Evolutionary conservation across 2,888 invertebrate genomes (phyloP).

Genomic region (Ramazzottius varieornatus): DNA sequence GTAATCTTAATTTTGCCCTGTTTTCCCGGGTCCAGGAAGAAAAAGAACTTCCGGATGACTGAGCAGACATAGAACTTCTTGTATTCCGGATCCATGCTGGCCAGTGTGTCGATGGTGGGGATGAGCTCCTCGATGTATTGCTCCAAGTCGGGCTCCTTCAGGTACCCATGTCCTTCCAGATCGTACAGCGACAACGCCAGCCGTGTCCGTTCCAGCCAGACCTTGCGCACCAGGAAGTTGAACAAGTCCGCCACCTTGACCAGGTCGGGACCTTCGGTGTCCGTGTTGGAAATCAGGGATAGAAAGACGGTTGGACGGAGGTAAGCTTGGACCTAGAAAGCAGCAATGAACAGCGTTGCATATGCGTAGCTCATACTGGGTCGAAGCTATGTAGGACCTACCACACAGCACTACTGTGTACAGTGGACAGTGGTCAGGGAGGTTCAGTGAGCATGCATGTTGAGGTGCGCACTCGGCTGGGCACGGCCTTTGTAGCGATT

Average conservation of each 20-base stretch:
- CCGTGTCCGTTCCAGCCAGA: constrained; percentile 78
- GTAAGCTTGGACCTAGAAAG: constrained; percentile 1
- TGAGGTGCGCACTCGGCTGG: too few species aligned
- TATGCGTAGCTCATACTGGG: too few species aligned
- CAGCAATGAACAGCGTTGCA: too few species aligned
- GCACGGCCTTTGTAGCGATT: too few species aligned
- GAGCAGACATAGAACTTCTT: constrained; percentile 87
- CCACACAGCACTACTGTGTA: too few species aligned
- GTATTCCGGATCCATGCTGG: constrained; percentile 69
- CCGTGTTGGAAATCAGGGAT: neutral
- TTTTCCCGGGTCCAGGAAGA: constrained; percentile 66
- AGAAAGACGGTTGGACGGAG: neutral
- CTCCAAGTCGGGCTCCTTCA: constrained; percentile 70
- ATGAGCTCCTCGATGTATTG: constrained; percentile 77
- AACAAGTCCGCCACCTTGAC: neutral
- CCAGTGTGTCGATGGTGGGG: constrained; percentile 44
- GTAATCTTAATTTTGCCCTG: constrained; percentile 66
- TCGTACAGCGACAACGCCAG: constrained; percentile 79
- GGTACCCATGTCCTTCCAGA: constrained; percentile 63
- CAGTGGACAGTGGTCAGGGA: too few species aligned
- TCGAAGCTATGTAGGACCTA: too few species aligned
- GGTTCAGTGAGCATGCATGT: too few species aligned
- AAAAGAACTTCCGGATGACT: constrained; percentile 77
- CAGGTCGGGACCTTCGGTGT: neutral
- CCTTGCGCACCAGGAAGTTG: constrained; percentile 39